phyloP scores from a whole-genome alignment of 2,113 vertebrate species.

The Piaya cayana region DNA sequence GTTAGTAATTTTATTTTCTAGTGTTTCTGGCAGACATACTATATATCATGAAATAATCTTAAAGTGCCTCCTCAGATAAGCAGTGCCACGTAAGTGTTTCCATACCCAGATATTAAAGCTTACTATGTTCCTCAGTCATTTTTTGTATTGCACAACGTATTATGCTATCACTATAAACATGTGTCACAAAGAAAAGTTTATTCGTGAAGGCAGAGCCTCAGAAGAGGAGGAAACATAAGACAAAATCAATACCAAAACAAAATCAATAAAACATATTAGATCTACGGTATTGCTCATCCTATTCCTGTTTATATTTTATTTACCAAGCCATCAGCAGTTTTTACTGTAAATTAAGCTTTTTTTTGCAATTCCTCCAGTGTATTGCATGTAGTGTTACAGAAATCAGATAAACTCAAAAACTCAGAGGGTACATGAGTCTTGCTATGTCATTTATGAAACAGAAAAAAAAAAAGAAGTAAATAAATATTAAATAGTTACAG shows the following conservation, averaged over 20 bases:
- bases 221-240: background rate
- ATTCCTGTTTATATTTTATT: constrained; percentile 5
- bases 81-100: background rate
- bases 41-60: background rate
- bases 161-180: background rate
- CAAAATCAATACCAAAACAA: constrained; percentile 27
- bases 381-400: background rate
- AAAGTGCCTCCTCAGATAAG: background rate
- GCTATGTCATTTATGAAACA: background rate
- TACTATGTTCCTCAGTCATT: background rate
- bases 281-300: background rate
- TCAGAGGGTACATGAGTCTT: background rate
- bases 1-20: background rate
- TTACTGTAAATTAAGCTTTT: background rate
- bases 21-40: background rate
- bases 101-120: background rate
- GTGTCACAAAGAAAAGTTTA: background rate
- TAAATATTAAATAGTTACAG: background rate
- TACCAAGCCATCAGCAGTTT: background rate
- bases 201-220: background rate
- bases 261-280: constrained; percentile 28
- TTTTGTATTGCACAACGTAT: background rate
- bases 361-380: background rate
- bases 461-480: background rate
- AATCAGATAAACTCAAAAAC: background rate